Evolutionary conservation across 2,113 vertebrate species (phyloP), one percentile per base, ranked within the genome.

Genomic region (Anseranas semipalmata): DNA sequence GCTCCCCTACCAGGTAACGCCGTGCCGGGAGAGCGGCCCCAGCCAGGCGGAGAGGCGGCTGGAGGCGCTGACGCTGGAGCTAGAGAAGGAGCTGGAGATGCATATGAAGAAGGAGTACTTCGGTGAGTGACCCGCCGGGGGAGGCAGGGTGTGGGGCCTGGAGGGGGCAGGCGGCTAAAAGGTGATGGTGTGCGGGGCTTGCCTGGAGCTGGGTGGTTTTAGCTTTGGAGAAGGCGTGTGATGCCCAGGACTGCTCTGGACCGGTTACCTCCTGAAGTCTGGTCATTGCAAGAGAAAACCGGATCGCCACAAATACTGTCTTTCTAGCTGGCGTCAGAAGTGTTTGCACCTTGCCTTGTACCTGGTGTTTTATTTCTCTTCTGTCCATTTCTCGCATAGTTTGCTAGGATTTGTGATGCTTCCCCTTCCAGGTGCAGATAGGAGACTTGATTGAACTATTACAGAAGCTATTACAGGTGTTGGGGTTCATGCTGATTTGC

Each of bases 41-140:
- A 99, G 99, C 97, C 99, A 99, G 97, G 99, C 98, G 3, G 99
- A 99, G 98, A 98, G 98, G 87, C 96, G 99, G 93, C 98, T 99
- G 95, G 99, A 99, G 97, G 99, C 99, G 53, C 98, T 99, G 85
- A 99, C 99, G n/a, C 93, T 99, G 87, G 99, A 99, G 98, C 98
- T 99, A 97, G 99, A 99, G 96, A 99, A 98, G 96, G 99, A 99
- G 97, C 98, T 99, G 96, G 99, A 99, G 98, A 98, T 99, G 98
- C 99, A 99, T 98, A 98, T 99, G 97, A 99, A 99, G 95, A 99
- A 99, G 97, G 99, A 99, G 80, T 99, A 99, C 95, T 99, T 99
- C 85, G 99, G 99, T 99, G 98, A 98, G 99, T 98, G 67, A 18
- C 66, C 21, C 7, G 25, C 27, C 2, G 37, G 37, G 24, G 22